Base-by-base conservation (phyloP, 2,113 vertebrate species). In the Aptenodytes forsteri region DNA sequence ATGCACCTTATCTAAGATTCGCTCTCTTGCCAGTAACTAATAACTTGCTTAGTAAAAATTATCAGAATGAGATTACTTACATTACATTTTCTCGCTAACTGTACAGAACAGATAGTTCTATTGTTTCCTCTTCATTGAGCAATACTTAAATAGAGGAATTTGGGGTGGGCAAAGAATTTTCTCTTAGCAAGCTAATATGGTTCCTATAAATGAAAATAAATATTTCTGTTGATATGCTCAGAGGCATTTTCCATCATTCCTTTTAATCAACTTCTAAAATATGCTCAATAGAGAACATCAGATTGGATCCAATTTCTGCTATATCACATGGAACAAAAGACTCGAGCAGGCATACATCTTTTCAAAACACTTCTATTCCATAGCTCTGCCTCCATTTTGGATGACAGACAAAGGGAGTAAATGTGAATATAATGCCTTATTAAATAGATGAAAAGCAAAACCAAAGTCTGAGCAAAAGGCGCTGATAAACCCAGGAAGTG, bases 301-400 rank as follows among this genome's bases (percentile, higher is more conserved):
- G 81, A 87, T 25, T 46, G 92, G 92, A 95, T 84, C 92, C 56
- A 34, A 20, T 83, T 84, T 44, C 94, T 90, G 80, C 72, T 47
- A 2, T 62, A 90, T 78, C 72, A 34, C 90, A 71, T 0, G 16
- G 91, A 95, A 95, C 97, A 97, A 97, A 97, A 97, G 96, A 10
- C 91, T 62, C 3, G 11, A 44, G 90, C 59, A 65, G 89, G 77
- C 94, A 92, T 8, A 82, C 77, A 85, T 95, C 94, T 64, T 92
- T 23, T 58, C 89, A 21, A 78, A 96, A 92, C 93, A 89, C 89
- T 76, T 72, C 80, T 84, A 26, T 29, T 79, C 83, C 91, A 72
- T 55, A 36, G 93, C 91, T 89, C 91, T 97, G 95, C 96, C 94
- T 97, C 97, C 96, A 97, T 97, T 94, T 96, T 96, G 96, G 95